Conservation (phyloP, 2,113 vertebrate genomes). For the Pungitius pungitius region DNA sequence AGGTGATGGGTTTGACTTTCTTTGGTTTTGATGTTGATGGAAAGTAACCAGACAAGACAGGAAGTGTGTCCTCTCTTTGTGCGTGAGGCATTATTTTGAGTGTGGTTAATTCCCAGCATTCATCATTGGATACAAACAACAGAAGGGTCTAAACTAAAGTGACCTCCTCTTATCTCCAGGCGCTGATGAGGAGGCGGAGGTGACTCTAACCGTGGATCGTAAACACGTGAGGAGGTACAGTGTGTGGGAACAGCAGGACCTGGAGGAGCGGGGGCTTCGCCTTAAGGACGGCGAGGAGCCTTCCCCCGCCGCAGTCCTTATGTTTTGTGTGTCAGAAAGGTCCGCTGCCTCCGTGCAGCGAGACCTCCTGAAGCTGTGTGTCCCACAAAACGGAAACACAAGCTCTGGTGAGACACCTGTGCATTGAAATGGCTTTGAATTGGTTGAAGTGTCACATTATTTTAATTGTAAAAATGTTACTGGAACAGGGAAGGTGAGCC, state of each 20-base stretch:
- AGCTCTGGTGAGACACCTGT: slow-evolving; percentile 51
- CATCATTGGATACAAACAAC: too few species aligned
- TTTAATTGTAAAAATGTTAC: background rate
- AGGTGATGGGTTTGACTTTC: background rate
- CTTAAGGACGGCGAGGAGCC: background rate
- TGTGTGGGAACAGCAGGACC: slow-evolving; percentile 66
- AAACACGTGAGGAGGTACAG: slow-evolving; percentile 68
- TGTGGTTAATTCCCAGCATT: background rate
- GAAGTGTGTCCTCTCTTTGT: background rate
- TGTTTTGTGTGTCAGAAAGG: slow-evolving; percentile 83
- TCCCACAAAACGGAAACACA: background rate
- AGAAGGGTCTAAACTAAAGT: background rate
- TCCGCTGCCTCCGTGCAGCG: slow-evolving; percentile 78
- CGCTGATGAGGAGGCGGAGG: background rate
- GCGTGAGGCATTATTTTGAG: background rate
- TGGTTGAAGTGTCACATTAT: slow-evolving; percentile 1
- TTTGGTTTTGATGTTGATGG: background rate
- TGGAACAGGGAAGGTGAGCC: slow-evolving; percentile 62
- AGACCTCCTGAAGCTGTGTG: slow-evolving; percentile 46
- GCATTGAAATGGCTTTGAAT: background rate
- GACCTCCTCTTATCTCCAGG: slow-evolving; percentile 33
- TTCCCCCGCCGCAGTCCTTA: slow-evolving; percentile 68
- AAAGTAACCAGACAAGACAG: background rate
- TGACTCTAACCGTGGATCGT: slow-evolving; percentile 49
- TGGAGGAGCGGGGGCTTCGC: slow-evolving; percentile 26